Evolutionary conservation across 2,113 vertebrate species (phyloP), one percentile per base, ranked within the genome.

Genomic region (Xyrauchen texanus): DNA sequence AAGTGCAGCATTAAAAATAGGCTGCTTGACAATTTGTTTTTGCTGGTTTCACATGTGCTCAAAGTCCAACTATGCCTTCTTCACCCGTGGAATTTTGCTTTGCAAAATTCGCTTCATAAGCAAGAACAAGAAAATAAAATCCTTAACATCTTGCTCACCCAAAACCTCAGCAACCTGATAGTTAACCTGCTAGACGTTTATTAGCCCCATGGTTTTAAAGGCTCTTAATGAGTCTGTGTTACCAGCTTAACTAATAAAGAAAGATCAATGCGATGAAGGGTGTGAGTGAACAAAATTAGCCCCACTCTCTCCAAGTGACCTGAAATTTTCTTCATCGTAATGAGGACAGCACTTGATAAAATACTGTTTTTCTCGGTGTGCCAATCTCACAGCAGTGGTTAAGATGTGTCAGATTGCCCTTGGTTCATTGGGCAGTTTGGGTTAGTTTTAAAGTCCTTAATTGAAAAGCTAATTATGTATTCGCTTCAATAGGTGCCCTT

Each of bases 191-290:
- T 5, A 51, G n/a, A n/a, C 47, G 44, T 66, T 64, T 21, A 76
- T 76, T 80, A 58, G 52, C 51, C 12, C 12, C 16, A 77, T 58
- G 47, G n/a, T 70, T 76, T 79, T 79, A 76, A 79, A 82, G 47
- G 15, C 3, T 51, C 53, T 42, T 76, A 64, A 81, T 70, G 47
- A 81, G 57, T 68, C 58, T 70, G 49, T 42, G 65, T 57, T 15
- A 72, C 62, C 68, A 53, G 42, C 55, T 15, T 65, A 63, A 58
- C 68, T 77, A 78, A 80, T 83, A 72, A 76, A 77, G 55, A 70
- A 64, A 47, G 61, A 80, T 73, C 47, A 45, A 53, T 57, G 45
- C 5, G 9, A 57, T 34, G 47, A 52, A 77, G 3, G 62, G 68
- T 62, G 47, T 13, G 42, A 80, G 68, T 8, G 42, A 51, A 52